phyloP scores from a whole-genome alignment of 2,888 invertebrate genomes.

The Athripsodes cinereus region DNA sequence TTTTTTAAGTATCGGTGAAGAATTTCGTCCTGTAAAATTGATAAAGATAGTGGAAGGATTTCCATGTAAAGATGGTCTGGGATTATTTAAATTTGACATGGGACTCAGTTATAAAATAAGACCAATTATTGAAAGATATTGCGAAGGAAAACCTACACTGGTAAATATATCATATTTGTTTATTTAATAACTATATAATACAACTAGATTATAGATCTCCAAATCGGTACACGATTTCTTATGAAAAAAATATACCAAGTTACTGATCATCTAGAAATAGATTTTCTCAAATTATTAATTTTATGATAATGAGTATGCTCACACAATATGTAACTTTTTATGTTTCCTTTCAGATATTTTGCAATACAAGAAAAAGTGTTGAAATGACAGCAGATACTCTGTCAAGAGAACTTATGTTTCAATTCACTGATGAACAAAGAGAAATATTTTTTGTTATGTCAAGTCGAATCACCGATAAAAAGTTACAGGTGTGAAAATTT shows the following conservation, averaged over 20 bases:
- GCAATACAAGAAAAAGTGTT: conserved; percentile 70
- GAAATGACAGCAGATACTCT: conserved; percentile 61
- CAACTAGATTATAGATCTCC: no score
- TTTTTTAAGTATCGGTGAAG: conserved; percentile 57
- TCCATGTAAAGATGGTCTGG: conserved; percentile 50
- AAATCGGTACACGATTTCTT: background rate
- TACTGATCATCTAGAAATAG: no score
- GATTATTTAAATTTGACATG: conserved; percentile 71
- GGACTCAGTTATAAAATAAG: conserved; percentile 69
- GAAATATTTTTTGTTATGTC: conserved; percentile 46
- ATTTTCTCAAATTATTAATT: no score
- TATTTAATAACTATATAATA: no score
- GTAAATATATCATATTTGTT: conserved; percentile 36
- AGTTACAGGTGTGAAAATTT: conserved; percentile 49
- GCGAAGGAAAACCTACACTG: conserved; percentile 67
- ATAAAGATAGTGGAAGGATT: conserved; percentile 68
- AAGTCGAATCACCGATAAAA: conserved; percentile 42
- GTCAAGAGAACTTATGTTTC: conserved; percentile 53
- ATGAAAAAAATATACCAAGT: no score
- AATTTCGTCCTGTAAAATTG: conserved; percentile 67
- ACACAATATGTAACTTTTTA: background rate
- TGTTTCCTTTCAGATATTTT: conserved; percentile 55
- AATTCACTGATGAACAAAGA: conserved; percentile 48
- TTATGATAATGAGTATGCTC: no score
- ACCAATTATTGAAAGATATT: conserved; percentile 61